Conservation (phyloP, 2,113 vertebrate genomes). For the Tragelaphus buxtoni region DNA sequence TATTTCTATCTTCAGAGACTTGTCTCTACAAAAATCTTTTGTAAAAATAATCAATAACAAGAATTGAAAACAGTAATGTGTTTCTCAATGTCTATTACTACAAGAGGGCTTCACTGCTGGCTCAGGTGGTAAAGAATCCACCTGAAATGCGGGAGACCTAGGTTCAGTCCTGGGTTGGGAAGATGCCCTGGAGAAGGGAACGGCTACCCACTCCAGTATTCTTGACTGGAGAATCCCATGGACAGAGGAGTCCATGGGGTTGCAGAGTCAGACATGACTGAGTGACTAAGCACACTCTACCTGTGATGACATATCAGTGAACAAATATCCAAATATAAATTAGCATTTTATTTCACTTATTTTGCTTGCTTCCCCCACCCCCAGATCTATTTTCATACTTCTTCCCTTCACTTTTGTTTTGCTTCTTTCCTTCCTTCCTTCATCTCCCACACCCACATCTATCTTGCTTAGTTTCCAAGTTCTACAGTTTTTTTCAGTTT, state of each 20-base stretch:
- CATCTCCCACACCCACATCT: neutral
- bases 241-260: neutral
- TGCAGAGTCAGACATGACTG: neutral
- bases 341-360: slow-evolving; percentile 13
- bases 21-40: neutral
- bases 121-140: neutral
- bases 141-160: neutral
- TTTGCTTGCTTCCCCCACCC: neutral
- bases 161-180: neutral
- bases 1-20: neutral
- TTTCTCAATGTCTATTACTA: slow-evolving; percentile 54
- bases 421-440: neutral
- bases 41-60: slow-evolving; percentile 43
- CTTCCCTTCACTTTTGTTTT: neutral
- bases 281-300: neutral
- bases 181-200: neutral
- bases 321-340: slow-evolving; percentile 16
- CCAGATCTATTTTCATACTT: neutral
- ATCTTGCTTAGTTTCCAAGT: slow-evolving; percentile 45
- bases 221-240: neutral
- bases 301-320: slow-evolving; percentile 18
- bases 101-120: neutral
- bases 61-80: slow-evolving; percentile 38
- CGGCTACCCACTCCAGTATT: neutral
- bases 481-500: slow-evolving; percentile 43